Conservation (phyloP, 2,113 vertebrate species). For the Syrrhaptes paradoxus region DNA sequence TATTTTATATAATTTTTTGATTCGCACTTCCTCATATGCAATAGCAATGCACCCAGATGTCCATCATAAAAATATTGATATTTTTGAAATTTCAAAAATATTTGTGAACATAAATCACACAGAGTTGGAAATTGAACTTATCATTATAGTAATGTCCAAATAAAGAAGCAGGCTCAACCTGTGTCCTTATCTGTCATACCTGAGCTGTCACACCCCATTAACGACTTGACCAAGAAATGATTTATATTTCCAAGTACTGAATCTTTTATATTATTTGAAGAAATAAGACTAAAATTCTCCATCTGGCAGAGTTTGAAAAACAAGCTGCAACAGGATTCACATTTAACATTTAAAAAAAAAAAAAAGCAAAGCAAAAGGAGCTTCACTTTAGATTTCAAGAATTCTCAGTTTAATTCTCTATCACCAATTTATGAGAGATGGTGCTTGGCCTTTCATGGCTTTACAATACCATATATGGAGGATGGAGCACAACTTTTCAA, state of each 20-base stretch:
- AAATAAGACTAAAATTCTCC: background rate
- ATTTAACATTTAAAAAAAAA: background rate
- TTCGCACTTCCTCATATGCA: background rate
- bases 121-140: background rate
- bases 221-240: background rate
- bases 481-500: background rate
- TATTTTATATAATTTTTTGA: background rate
- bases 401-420: background rate
- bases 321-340: background rate
- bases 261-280: background rate
- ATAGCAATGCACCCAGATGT: background rate
- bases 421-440: background rate
- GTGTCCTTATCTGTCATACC: background rate
- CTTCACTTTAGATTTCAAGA: background rate
- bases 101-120: background rate
- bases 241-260: background rate
- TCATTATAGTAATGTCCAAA: background rate
- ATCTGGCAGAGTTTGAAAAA: background rate
- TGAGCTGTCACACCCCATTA: background rate
- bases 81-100: background rate
- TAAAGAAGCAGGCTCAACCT: background rate
- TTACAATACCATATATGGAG: background rate
- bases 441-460: background rate
- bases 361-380: background rate
- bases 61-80: background rate